phyloP scores from a whole-genome alignment of 2,113 vertebrate genomes.

The Microtus richardsoni region DNA sequence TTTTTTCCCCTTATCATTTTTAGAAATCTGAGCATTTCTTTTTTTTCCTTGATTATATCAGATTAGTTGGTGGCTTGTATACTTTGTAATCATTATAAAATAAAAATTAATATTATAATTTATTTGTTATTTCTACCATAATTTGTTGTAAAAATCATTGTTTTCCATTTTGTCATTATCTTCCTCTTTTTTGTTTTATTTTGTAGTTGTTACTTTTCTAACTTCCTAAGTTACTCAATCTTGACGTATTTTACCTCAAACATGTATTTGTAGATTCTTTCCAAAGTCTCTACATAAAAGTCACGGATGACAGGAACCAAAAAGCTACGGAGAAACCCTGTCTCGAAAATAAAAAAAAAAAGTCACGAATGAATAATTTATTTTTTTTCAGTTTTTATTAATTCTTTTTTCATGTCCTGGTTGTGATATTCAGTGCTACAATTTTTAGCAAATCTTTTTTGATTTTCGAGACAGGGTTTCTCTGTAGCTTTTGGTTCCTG shows the following conservation, averaged over 20 bases:
- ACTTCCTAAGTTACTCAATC: neutral
- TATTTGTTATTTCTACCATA: neutral
- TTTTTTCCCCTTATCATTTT: neutral
- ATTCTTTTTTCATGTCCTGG: accelerated
- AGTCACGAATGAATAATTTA: no score
- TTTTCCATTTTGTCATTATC: neutral
- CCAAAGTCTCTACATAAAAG: neutral
- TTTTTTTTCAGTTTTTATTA: neutral
- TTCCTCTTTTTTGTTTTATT: neutral
- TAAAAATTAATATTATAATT: neutral
- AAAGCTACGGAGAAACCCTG: no score
- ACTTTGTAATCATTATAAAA: neutral
- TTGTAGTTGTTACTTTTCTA: neutral
- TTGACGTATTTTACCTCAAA: neutral
- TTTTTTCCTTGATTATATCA: neutral
- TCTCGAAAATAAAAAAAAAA: no score
- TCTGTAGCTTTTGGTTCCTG: no score
- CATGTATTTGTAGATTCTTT: neutral
- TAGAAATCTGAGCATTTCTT: neutral
- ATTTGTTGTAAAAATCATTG: neutral
- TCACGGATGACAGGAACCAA: no score
- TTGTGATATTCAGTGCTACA: neutral
- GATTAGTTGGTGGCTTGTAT: neutral
- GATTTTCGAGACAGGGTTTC: no score
- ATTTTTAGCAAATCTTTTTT: no score